A percentile compares a stretch with the other conserved stretches of the same genome.
phyloP scores from a whole-genome alignment of 2,797 vertebrate species.

The Lithobates pipiens region DNA sequence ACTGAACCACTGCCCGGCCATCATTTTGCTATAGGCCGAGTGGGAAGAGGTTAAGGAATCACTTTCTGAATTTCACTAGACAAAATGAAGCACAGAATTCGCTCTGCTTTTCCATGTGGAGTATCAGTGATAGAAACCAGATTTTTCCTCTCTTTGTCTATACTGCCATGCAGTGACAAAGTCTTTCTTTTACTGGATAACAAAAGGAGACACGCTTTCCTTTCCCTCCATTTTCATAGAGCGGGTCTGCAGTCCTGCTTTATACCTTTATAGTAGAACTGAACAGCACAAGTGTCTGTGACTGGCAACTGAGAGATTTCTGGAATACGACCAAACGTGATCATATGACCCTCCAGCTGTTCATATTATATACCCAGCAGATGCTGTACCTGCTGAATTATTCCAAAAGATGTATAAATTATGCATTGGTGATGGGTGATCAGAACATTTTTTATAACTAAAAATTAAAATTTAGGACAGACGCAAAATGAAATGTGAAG shows the following conservation, averaged over 20 bases:
- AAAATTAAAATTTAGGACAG: conserved; percentile 1
- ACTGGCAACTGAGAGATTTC: not conserved
- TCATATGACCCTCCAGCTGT: conserved; percentile 10
- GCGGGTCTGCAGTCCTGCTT: not conserved
- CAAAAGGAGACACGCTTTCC: not conserved
- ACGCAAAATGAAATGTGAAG: not conserved
- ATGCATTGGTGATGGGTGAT: not conserved
- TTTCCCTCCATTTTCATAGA: not conserved
- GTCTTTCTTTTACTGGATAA: not conserved
- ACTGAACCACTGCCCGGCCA: too few species aligned
- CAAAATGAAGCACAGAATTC: too few species aligned
- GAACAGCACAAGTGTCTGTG: not conserved
- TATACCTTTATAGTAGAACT: not conserved
- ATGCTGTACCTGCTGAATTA: conserved; percentile 22
- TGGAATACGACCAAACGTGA: not conserved
- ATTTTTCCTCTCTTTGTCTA: too few species aligned
- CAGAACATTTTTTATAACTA: not conserved
- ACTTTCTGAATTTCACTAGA: too few species aligned
- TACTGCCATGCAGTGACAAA: not conserved
- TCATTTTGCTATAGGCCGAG: too few species aligned
- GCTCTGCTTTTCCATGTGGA: too few species aligned
- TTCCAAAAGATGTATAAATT: conserved; percentile 8
- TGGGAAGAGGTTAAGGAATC: too few species aligned
- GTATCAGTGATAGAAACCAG: too few species aligned
- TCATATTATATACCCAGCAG: conserved; percentile 5